Evolutionary conservation across 2,888 invertebrate species (phyloP), one percentile per base, ranked within the genome.

Genomic region (Mechanitis mazaeus): DNA sequence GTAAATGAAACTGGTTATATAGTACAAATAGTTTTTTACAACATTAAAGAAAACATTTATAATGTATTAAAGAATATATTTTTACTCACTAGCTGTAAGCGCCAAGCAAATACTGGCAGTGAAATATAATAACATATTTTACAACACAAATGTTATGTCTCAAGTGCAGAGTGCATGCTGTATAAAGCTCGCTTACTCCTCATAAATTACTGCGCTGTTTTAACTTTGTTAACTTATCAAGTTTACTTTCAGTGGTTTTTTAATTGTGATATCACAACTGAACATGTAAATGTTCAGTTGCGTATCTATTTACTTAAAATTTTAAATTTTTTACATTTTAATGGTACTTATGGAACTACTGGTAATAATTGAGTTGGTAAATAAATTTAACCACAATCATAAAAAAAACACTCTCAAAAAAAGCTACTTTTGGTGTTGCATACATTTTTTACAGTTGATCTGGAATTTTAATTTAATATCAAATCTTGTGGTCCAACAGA

Each of bases 51-150:
- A 35, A 35, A 35, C 35, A 3, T 5, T 20, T 2, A 35, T 35
- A 42, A 42, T 9, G 11, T 11, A 42, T 42, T 42, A 42, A 42
- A 42, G 42, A 31, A 50, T 28, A 50, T 9, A 31, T 50, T 11
- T 7, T 50, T 11, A 11, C 31, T 31, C n/a, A 6, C 20, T 3
- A 31, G 31, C 7, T 31, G 50, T n/a, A 9, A 28, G 28, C 20
- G 31, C 28, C 28, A 50, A 28, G 50, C 31, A 50, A 50, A 28
- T 50, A 50, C 50, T 3, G 50, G 12, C 50, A 50, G 50, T 50
- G 50, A 50, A 50, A 50, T 50, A 50, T 50, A 20, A 50, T 50
- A 50, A 50, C 50, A 50, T 50, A 50, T 50, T 50, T 50, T 50
- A 50, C 7, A 28, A 50, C 50, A 28, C 31, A 50, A 50, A 20